Evolutionary conservation across 2,113 vertebrate species (phyloP).

Genomic region (Malaclemys terrapin): DNA sequence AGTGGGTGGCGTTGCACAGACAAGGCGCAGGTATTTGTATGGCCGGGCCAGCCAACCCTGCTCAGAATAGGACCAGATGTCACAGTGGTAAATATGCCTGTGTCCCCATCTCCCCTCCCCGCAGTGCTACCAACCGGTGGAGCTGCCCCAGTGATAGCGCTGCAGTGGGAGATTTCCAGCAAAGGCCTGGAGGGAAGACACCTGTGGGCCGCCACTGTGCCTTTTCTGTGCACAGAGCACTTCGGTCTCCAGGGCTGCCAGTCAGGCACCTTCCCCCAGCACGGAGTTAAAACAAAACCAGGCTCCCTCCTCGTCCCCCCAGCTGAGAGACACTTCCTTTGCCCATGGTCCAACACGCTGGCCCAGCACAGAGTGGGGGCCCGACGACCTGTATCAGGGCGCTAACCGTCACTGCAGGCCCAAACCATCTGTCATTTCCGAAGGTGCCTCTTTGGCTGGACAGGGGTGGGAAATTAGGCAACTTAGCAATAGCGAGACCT

Average conservation of each 20-base stretch:
- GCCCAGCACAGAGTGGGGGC: background rate
- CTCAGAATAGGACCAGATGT: background rate
- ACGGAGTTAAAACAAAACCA: background rate
- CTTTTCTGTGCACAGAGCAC: background rate
- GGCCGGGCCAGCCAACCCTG: background rate
- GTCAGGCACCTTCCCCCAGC: background rate
- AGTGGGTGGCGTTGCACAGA: background rate
- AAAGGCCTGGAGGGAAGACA: accelerated
- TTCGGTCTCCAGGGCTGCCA: background rate
- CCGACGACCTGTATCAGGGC: accelerated
- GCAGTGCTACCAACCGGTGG: background rate
- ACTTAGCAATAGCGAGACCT: background rate
- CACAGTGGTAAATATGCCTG: background rate
- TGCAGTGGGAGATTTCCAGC: background rate
- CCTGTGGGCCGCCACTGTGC: accelerated
- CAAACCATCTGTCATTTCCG: accelerated
- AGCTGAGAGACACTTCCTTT: accelerated
- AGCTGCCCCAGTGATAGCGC: accelerated
- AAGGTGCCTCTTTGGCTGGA: background rate
- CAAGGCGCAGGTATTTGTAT: accelerated
- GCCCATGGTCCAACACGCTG: accelerated
- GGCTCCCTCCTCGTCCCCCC: accelerated
- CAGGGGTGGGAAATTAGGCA: background rate
- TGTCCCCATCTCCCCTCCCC: background rate
- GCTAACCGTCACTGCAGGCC: background rate